Evolutionary conservation across 2,113 vertebrate species (phyloP), one percentile per base, ranked within the genome.

Genomic region (Pipra filicauda): DNA sequence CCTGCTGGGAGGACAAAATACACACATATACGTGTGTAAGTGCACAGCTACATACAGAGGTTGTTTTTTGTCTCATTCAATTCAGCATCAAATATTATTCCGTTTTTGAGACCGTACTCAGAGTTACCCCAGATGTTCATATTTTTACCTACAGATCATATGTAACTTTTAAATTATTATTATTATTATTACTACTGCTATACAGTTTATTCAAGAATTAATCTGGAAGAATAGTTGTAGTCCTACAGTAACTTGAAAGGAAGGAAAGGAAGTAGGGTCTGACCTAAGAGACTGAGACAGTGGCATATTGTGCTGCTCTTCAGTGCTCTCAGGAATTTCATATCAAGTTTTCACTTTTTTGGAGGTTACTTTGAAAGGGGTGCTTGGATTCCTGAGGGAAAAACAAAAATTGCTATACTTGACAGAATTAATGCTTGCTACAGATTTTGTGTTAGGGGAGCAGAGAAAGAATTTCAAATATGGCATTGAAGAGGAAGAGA

Each of bases 11-110:
- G 37, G 6, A 35, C 35, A 83, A 82, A 51, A 49, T 17, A 4
- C 6, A 18, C 37, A 35, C n/a, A 22, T 0, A 3, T 0, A 3
- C 0, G 1, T 6, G 9, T 28, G 5, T 12, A 21, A 5, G 6
- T 3, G 21, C 15, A 49, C 16, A 58, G 43, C 28, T 65, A 17
- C 4, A 49, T 1, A 19, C 1, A 43, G 21, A 66, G 22, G 17
- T 54, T 43, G 30, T 3, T 0, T 73, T 79, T 61, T 44, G 22
- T 73, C 24, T 74, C 46, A 10, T 62, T 21, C 51, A 62, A 11
- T 11, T 77, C 22, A 54, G 12, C 16, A 76, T 21, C 54, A 80
- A 77, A 30, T 58, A 33, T 11, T 12, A 43, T 12, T 33, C 27
- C 27, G 31, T 20, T 74, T 85, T 15, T 24, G 44, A 84, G 31